These are phyloP conservation scores for Bruchidius siliquastri DNA, from an alignment of 2,888 invertebrate genomes.

Conservation along the genomic window DNA sequence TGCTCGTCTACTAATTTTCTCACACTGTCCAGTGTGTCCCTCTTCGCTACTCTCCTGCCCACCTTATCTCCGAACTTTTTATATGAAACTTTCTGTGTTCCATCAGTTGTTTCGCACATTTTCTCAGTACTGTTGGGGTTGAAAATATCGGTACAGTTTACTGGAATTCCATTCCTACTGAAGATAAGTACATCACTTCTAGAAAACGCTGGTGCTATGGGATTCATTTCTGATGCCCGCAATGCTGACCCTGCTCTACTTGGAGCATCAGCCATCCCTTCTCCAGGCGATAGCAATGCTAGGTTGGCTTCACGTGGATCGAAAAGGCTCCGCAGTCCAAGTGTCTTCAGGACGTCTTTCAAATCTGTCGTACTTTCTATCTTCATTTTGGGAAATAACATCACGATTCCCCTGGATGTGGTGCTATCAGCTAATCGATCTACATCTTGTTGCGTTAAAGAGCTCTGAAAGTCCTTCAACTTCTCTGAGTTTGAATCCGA, in stretches of 20 bases:
- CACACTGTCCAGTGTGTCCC: slow-evolving; percentile 35
- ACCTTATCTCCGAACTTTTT: slow-evolving; percentile 39
- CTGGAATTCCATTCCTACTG: slow-evolving; percentile 22
- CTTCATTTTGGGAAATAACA: slow-evolving; percentile 69
- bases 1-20: slow-evolving; percentile 36
- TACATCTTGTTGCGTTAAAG: slow-evolving; percentile 50
- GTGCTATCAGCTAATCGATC: slow-evolving; percentile 51
- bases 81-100: slow-evolving; percentile 26
- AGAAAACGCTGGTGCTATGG: slow-evolving; percentile 5
- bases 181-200: slow-evolving; percentile 28
- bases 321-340: slow-evolving; percentile 64
- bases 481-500: slow-evolving; percentile 47
- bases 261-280: neutral
- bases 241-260: slow-evolving; percentile 2
- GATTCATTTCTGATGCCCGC: slow-evolving; percentile 8
- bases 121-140: slow-evolving; percentile 30
- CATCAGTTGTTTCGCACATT: slow-evolving; percentile 24
- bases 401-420: slow-evolving; percentile 49
- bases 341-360: slow-evolving; percentile 50
- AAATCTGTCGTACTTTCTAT: slow-evolving; percentile 57
- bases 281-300: slow-evolving; percentile 57
- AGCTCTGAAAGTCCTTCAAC: slow-evolving; percentile 49
- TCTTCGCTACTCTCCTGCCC: slow-evolving; percentile 37
- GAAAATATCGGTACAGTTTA: slow-evolving; percentile 35
- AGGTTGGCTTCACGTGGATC: slow-evolving; percentile 59